These are phyloP conservation scores for Papilio protenor DNA, from an alignment of 2,888 invertebrate species.

Conservation along the genomic window DNA sequence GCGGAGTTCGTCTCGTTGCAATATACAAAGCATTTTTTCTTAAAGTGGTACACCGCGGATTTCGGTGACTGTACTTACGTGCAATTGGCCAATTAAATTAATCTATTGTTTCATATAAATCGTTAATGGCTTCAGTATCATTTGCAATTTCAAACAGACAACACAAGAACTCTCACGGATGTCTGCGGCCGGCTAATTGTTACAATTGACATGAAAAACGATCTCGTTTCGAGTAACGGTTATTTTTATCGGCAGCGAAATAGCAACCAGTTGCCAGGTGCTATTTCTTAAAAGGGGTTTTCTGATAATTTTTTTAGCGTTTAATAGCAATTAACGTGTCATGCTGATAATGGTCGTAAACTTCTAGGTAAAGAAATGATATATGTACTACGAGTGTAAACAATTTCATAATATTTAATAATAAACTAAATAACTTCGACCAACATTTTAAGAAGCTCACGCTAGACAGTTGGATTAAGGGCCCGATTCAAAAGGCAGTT, in stretches of 20 bases:
- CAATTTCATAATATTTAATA: too few species aligned
- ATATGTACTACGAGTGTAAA: too few species aligned
- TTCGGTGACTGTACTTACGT: conserved; percentile 48
- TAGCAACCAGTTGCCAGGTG: conserved; percentile 16
- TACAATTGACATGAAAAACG: conserved; percentile 68
- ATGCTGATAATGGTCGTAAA: conserved; percentile 11
- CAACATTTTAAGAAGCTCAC: too few species aligned
- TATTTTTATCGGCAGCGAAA: conserved; percentile 42
- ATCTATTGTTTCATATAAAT: conserved; percentile 61
- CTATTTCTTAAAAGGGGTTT: conserved; percentile 18
- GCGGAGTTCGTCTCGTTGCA: too few species aligned
- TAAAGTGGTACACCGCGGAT: too few species aligned
- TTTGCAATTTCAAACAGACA: conserved; percentile 67
- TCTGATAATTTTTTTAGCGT: not conserved
- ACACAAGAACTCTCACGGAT: conserved; percentile 57
- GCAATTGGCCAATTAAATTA: conserved; percentile 62
- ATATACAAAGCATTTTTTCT: too few species aligned
- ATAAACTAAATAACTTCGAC: too few species aligned
- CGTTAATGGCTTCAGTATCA: conserved; percentile 52
- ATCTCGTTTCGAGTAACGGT: conserved; percentile 55
- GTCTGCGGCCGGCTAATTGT: conserved; percentile 62
- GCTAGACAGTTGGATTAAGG: too few species aligned
- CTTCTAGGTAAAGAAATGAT: not conserved
- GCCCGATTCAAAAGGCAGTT: too few species aligned
- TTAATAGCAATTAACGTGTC: conserved; percentile 15